Conservation (phyloP, 2,888 invertebrate genomes). For the Automeris io region DNA sequence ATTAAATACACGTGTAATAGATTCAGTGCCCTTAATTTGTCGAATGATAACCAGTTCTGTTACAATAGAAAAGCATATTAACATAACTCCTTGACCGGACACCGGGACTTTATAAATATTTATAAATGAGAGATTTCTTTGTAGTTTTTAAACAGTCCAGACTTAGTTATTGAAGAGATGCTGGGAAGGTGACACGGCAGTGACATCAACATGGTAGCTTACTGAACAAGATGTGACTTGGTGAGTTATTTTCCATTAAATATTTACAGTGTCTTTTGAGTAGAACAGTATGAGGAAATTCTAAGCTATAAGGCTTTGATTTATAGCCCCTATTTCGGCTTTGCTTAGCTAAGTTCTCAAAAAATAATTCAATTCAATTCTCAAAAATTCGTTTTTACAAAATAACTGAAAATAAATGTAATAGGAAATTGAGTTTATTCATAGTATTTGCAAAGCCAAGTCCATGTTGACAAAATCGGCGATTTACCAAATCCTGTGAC, state of each 20-base stretch:
- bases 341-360: too few species aligned
- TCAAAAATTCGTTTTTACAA: too few species aligned
- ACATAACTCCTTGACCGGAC: constrained; percentile 74
- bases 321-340: too few species aligned
- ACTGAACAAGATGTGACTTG: constrained; percentile 1
- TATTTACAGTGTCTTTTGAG: too few species aligned
- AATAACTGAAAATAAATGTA: too few species aligned
- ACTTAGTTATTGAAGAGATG: constrained; percentile 16
- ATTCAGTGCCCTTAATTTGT: constrained; percentile 66
- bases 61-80: constrained; percentile 64
- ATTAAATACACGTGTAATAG: constrained; percentile 20
- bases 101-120: constrained; percentile 69
- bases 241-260: constrained; percentile 1
- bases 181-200: constrained; percentile 15
- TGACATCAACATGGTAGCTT: constrained; percentile 7
- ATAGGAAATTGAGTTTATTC: too few species aligned
- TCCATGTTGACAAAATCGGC: too few species aligned
- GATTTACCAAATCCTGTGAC: too few species aligned
- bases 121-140: constrained; percentile 37
- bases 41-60: constrained; percentile 54
- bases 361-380: too few species aligned
- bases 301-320: too few species aligned
- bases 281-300: too few species aligned
- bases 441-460: too few species aligned
- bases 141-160: constrained; percentile 3